Percentiles rank a stretch among this genome's conserved stretches.
These are phyloP conservation scores for Pteronura brasiliensis DNA, from an alignment of 2,113 vertebrate species.

Conservation along the genomic window DNA sequence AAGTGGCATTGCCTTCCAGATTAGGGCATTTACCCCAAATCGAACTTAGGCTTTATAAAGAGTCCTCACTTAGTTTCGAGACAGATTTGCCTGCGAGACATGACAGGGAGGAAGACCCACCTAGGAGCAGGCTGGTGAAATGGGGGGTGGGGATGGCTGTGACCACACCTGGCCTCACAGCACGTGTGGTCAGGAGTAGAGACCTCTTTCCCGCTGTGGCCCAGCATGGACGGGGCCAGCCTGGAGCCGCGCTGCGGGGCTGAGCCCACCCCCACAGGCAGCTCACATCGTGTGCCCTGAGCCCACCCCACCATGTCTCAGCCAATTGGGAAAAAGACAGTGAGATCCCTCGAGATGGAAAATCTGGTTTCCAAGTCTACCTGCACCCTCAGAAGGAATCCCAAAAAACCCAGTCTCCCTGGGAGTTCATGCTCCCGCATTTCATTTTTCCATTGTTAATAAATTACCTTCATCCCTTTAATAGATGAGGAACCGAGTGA, in stretches of 20 bases:
- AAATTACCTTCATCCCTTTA: fast-evolving
- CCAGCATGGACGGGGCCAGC: background rate
- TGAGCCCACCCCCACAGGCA: background rate
- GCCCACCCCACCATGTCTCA: background rate
- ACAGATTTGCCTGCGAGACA: background rate
- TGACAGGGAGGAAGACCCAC: fast-evolving
- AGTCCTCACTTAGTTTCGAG: background rate
- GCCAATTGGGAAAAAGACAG: background rate
- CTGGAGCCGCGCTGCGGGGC: fast-evolving
- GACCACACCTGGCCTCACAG: fast-evolving
- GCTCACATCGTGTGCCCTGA: fast-evolving
- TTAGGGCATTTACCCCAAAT: background rate
- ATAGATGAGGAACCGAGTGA: fast-evolving
- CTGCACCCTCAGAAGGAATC: fast-evolving
- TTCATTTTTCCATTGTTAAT: background rate
- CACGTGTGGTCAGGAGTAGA: too few species aligned
- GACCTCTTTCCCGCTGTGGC: background rate
- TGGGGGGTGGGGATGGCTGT: fast-evolving
- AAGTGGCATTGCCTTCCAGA: background rate
- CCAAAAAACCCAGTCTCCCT: too few species aligned
- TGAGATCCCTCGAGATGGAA: background rate
- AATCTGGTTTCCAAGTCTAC: background rate
- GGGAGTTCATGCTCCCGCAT: fast-evolving
- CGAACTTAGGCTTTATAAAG: background rate
- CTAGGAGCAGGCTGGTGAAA: fast-evolving